Evolutionary conservation across 2,113 vertebrate genomes (phyloP), one percentile per base, ranked within the genome.

Genomic region (Gulo gulo): DNA sequence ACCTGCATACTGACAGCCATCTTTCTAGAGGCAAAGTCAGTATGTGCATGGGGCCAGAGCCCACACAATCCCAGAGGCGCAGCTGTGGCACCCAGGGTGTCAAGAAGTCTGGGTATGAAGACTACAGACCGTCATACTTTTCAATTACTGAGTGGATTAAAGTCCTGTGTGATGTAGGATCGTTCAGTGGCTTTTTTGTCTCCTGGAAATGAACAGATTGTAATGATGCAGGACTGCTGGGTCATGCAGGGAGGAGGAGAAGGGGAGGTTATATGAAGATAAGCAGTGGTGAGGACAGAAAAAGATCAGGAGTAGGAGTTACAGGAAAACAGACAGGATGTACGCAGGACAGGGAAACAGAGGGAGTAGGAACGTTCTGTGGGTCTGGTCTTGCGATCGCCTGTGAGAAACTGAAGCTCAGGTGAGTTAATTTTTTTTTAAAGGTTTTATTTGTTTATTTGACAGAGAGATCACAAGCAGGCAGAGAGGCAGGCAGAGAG

Each of bases 1-100:
- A 3, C 21, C 0, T 5, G 4, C 9, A 2, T 24, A 31, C n/a
- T 7, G 9, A n/a, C 0, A 3, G 14, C 20, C 15, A 4, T 16
- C 31, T 71, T 39, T 63, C 14, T 73, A 4, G 6, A n/a, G 34
- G 15, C 13, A 4, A 34, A 59, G n/a, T 2, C 2, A 76, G 42
- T 4, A 10, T 2, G 10, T 23, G 7, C 4, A 6, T 7, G 13
- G 47, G 10, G 21, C 1, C 0, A 29, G 16, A 73, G 50, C 47
- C 24, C 2, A 21, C 14, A 39, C n/a, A 65, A 13, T 57, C 11
- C 6, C n/a, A 34, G 78, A 16, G 16, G 65, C 7, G 24, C 4
- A 18, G 11, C 52, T 0, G 20, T 6, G 55, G 42, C 3, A 29
- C 5, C 23, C 13, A 42, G 0, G 21, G 57, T 23, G 6, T 10